Percentiles rank a stretch among this genome's conserved stretches.
Conservation (phyloP, 1,140 invertebrate species). For the Chionoecetes opilio region DNA sequence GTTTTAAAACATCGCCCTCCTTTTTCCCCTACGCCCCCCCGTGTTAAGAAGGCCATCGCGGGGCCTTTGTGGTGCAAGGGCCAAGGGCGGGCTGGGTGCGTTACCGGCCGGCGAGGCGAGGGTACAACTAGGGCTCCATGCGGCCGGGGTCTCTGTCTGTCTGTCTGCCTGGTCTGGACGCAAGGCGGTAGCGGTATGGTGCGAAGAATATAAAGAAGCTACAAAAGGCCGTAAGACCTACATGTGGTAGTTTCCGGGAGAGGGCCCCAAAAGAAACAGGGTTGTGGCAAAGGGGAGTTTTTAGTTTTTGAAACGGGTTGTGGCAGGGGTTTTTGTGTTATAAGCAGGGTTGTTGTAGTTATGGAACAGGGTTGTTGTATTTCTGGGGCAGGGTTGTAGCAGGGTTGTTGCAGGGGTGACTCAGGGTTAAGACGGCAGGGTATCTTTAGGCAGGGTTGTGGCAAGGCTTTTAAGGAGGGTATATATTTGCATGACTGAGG, state of each 20-base stretch:
- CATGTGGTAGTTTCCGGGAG: too few relatives aligned
- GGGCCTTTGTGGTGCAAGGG: conserved; percentile 24
- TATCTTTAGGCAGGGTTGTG: too few relatives aligned
- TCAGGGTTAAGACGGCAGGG: neutral
- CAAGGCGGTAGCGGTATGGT: neutral
- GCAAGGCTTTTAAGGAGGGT: too few relatives aligned
- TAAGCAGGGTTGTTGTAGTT: neutral
- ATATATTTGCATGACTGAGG: too few relatives aligned
- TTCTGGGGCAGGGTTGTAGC: neutral
- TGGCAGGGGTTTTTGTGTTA: too few relatives aligned
- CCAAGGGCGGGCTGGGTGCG: neutral
- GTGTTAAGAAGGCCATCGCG: neutral
- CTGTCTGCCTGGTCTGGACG: neutral
- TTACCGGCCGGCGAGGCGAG: neutral
- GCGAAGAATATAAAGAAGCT: too few relatives aligned
- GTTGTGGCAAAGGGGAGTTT: neutral
- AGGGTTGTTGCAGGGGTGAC: neutral
- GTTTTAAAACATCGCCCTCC: neutral
- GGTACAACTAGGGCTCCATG: neutral
- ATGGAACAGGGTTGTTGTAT: neutral
- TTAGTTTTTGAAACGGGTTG: neutral
- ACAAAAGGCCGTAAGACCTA: too few relatives aligned
- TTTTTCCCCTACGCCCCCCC: too few relatives aligned
- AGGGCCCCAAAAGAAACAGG: neutral
- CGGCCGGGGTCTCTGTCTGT: neutral